Percentiles rank a stretch among this genome's conserved stretches.
Evolutionary conservation across 2,888 invertebrate genomes (phyloP).

Genomic region (Hartigia nigra): DNA sequence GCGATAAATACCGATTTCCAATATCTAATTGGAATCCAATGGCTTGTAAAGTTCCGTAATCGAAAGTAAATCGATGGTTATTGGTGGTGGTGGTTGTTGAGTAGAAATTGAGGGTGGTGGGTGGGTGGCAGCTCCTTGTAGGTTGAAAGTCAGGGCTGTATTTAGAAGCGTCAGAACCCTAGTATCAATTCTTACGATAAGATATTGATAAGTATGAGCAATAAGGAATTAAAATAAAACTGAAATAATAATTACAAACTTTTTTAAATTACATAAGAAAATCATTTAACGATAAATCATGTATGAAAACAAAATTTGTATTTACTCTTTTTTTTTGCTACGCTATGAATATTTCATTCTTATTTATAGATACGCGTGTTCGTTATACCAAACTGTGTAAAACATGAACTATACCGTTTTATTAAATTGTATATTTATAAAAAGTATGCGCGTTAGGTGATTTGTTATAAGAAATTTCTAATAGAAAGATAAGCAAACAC

Average conservation of each 20-base stretch:
- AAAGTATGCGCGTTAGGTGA: background rate
- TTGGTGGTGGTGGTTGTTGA: constrained; percentile 4
- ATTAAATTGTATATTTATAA: background rate
- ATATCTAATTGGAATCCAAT: constrained; percentile 26
- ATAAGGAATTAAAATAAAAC: background rate
- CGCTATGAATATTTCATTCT: background rate
- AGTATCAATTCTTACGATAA: background rate
- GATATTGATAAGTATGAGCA: background rate
- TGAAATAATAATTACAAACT: too few species aligned
- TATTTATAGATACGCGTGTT: background rate
- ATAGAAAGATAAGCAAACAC: background rate
- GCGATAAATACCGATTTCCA: constrained; percentile 24
- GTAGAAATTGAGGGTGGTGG: constrained; percentile 5
- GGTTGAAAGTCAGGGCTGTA: background rate
- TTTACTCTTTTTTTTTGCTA: too few species aligned
- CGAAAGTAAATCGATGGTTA: constrained; percentile 18
- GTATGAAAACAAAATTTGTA: too few species aligned
- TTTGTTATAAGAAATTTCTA: background rate
- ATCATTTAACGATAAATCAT: too few species aligned
- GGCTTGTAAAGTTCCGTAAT: constrained; percentile 24
- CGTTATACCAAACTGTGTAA: background rate
- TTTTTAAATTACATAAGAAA: too few species aligned
- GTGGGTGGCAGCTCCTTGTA: background rate
- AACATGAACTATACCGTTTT: background rate
- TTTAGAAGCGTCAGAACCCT: background rate